Evolutionary conservation across 2,797 vertebrate genomes (phyloP).

Genomic region (Sebastes iracundus): DNA sequence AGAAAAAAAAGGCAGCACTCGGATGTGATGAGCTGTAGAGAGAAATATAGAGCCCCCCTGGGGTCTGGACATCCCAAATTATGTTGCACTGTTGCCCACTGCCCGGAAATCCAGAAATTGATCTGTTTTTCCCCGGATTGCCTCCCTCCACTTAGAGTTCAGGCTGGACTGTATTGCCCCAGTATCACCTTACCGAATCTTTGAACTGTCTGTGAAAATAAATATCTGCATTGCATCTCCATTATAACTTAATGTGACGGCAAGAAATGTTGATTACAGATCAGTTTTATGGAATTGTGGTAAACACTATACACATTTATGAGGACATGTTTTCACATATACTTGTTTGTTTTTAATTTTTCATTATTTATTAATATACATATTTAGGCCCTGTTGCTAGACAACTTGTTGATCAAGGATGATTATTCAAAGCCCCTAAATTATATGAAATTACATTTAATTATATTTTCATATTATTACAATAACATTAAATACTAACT

Average conservation of each 20-base stretch:
- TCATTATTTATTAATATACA: neutral
- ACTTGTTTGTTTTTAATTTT: too few species aligned
- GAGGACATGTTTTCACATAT: neutral
- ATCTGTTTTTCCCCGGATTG: conserved; percentile 45
- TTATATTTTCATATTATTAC: too few species aligned
- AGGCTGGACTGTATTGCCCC: neutral
- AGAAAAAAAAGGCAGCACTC: conserved; percentile 7
- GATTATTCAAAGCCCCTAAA: neutral
- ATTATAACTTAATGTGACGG: conserved; percentile 12
- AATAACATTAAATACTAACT: neutral
- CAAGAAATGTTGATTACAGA: conserved; percentile 12
- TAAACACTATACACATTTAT: neutral
- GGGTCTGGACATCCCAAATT: conserved; percentile 56
- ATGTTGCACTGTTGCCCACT: conserved; percentile 60
- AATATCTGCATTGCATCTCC: neutral
- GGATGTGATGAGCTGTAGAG: conserved; percentile 47
- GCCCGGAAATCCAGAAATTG: conserved; percentile 62
- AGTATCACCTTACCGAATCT: conserved; percentile 12
- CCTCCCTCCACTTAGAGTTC: conserved; percentile 19
- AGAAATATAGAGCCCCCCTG: conserved; percentile 27
- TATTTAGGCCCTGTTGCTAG: neutral
- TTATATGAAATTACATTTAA: neutral
- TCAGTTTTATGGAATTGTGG: neutral
- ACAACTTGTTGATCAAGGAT: neutral
- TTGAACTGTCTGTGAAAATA: conserved; percentile 30